Evolutionary conservation across 2,113 vertebrate species (phyloP).

Genomic region (Chaenocephalus aceratus): DNA sequence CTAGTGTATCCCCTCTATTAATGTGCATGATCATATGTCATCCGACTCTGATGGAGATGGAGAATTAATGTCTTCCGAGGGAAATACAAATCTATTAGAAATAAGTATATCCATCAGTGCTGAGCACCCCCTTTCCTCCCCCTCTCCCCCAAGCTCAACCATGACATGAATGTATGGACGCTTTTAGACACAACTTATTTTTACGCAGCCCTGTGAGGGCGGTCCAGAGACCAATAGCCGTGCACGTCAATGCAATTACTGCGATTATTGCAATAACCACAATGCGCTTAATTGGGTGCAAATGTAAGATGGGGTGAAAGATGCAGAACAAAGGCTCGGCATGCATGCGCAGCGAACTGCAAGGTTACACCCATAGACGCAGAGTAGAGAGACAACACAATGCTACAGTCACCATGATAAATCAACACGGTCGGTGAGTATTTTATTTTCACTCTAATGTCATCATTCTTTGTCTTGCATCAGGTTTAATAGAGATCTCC

Average conservation of each 20-base stretch:
- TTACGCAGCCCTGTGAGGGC: constrained; percentile 80
- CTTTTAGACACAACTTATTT: constrained; percentile 87
- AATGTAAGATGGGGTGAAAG: constrained; percentile 50
- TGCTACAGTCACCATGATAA: constrained; percentile 25
- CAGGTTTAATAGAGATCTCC: constrained; percentile 96
- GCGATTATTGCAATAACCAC: constrained; percentile 40
- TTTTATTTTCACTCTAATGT: constrained; percentile 14
- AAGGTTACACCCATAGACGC: constrained; percentile 73
- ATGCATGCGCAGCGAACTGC: constrained; percentile 68
- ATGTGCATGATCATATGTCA: constrained; percentile 79
- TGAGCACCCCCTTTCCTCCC: constrained; percentile 39
- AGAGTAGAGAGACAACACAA: constrained; percentile 35
- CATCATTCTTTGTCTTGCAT: constrained; percentile 54
- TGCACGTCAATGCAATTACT: constrained; percentile 65
- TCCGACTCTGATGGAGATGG: constrained; percentile 60
- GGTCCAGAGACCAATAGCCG: constrained; percentile 61
- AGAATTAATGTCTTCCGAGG: constrained; percentile 70
- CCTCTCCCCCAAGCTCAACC: constrained; percentile 64
- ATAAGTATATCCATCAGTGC: constrained; percentile 79
- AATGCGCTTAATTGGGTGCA: constrained; percentile 50
- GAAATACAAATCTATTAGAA: constrained; percentile 79
- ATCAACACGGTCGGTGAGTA: constrained; percentile 7
- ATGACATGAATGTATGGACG: constrained; percentile 82
- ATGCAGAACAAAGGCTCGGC: constrained; percentile 78
- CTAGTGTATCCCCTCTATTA: constrained; percentile 63